A percentile compares a stretch with the other conserved stretches of the same genome.
Evolutionary conservation across 2,113 vertebrate genomes (phyloP).

Genomic region (Laticauda laticaudata): DNA sequence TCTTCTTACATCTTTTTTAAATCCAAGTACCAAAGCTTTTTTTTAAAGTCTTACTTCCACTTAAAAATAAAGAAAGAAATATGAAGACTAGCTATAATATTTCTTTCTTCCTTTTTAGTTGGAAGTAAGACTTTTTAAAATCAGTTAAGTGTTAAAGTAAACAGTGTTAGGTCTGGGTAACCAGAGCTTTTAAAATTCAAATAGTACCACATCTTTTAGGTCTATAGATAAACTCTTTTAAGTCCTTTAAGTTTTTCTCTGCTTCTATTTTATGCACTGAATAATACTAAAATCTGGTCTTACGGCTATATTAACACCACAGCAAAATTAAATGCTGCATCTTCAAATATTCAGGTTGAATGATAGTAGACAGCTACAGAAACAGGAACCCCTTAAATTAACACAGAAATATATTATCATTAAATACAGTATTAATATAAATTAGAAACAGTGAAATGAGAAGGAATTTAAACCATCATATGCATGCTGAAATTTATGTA

Average conservation of each 20-base stretch:
- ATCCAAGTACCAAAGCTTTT: background rate
- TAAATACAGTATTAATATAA: background rate
- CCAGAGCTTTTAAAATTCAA: background rate
- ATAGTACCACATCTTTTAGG: background rate
- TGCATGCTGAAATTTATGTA: background rate
- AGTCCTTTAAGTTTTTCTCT: background rate
- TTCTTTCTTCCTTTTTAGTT: background rate
- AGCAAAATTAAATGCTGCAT: slow-evolving; percentile 12
- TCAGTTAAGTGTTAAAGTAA: background rate
- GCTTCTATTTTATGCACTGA: background rate
- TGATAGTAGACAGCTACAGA: background rate
- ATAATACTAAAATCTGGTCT: slow-evolving; percentile 3
- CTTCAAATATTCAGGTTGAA: background rate
- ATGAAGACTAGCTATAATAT: background rate
- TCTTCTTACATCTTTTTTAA: background rate
- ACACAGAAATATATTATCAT: slow-evolving; percentile 12
- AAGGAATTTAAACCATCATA: background rate
- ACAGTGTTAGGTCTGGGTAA: background rate
- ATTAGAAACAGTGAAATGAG: background rate
- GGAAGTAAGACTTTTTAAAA: background rate
- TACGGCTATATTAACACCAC: background rate
- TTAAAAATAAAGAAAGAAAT: background rate
- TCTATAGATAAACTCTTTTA: background rate
- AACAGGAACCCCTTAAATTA: background rate
- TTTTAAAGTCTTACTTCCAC: too few relatives aligned